Evolutionary conservation across 2,797 vertebrate genomes (phyloP).

Genomic region (Sylvilagus floridanus): DNA sequence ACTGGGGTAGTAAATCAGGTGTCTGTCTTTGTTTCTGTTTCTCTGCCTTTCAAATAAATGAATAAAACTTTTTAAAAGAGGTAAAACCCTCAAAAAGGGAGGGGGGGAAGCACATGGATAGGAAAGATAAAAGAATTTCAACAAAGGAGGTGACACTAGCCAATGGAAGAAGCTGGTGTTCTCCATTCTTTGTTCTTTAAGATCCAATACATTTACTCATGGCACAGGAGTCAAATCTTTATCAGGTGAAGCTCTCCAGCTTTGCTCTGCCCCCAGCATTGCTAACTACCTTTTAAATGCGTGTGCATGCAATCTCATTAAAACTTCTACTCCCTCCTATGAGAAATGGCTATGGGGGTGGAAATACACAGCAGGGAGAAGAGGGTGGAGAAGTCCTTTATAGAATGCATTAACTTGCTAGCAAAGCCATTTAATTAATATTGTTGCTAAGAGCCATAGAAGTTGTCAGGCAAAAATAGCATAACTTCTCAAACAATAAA

Average conservation of each 20-base stretch:
- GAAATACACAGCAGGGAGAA: background rate
- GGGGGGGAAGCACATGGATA: background rate
- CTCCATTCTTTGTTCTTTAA: background rate
- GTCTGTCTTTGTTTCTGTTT: too few relatives aligned
- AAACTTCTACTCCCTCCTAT: background rate
- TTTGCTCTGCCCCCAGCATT: background rate
- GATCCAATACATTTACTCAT: background rate
- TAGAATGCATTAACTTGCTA: background rate
- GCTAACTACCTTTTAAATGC: background rate
- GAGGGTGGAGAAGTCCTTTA: background rate
- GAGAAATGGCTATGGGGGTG: background rate
- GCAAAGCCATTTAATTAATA: conserved; percentile 12
- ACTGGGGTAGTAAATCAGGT: too few relatives aligned
- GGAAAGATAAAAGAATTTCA: background rate
- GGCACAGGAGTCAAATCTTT: background rate
- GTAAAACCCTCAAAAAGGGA: background rate
- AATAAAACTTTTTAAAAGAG: too few relatives aligned
- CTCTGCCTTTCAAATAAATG: too few relatives aligned
- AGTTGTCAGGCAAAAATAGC: conserved; percentile 53
- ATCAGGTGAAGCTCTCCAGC: background rate
- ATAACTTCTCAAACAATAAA: conserved; percentile 33
- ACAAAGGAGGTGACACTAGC: background rate
- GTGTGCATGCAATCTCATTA: background rate
- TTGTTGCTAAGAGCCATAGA: conserved; percentile 14
- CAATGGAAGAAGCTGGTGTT: background rate